Base-by-base conservation (phyloP, 2,888 invertebrate genomes). In the Phengaris arion region DNA sequence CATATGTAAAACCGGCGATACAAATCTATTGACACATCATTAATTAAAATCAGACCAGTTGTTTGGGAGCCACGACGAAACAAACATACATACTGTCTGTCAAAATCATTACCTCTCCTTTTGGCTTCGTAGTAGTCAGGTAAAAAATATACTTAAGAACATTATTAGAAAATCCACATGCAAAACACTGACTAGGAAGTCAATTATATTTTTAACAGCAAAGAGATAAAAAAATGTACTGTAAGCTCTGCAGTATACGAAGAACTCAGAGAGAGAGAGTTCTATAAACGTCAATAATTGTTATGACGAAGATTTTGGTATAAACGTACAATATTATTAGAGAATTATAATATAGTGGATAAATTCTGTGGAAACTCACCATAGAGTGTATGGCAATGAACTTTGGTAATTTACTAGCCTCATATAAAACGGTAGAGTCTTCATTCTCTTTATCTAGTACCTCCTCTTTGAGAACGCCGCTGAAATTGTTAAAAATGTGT, bases 381-480 rank as follows among this genome's bases (percentile, higher is more conserved):
- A 86, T 89, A 76, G 93, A 91, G 82, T 90, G 86, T 76, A 93
- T 92, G 7, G 93, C 83, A n/a, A 82, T 84, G 81, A 93, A 93
- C 79, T 83, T 86, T 59, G 86, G 86, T 68, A 78, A 35, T 68
- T n/a, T 8, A 46, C 35, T 12, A 68, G 10, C 48, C 13, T 46
- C 75, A 15, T 75, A 52, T 12, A 55, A 46, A 46, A 72, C 5
- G 2, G 22, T 35, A 2, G 72, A 54, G 54, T 81, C 80, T 86
- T 81, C 84, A 83, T 78, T 78, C 45, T 81, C 81, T 54, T 81
- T 80, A 76, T 84, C 83, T 69, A 89, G 80, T 52, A 91, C 79
- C 82, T 91, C 87, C 84, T 91, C 86, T 80, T 92, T 93, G 69
- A 93, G 79, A 12, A 91, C 88, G 35, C 93, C 93, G 74, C 93